Evolutionary conservation across 2,888 invertebrate species (phyloP), one percentile per base, ranked within the genome.

Genomic region (Drosophila longiperda): DNA sequence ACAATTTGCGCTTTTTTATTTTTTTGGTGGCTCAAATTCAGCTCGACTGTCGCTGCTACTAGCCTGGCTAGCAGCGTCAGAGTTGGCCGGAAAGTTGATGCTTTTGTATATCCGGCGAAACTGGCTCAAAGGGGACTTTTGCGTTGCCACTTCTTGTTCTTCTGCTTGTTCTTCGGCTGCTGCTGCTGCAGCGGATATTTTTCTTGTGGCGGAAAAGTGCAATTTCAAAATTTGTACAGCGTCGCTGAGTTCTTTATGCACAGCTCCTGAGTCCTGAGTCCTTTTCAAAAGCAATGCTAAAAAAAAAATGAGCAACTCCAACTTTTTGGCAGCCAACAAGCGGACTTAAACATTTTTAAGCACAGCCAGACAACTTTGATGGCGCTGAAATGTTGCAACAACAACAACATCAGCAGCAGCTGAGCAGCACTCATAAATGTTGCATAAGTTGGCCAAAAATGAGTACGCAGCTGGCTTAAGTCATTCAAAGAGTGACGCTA

Each of bases 61-160:
- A 11, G 29, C 23, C 2, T 26, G 12, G n/a, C n/a, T 6, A 29
- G 29, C 29, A 29, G 29, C 5, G 29, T 29, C n/a, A 11, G 32
- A 49, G 42, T 50, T 80, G 86, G 72, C 89, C 90, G 89, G 90
- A 87, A 87, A 90, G 85, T 87, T 89, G 87, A 89, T 87, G 90
- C 90, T 84, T 84, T 87, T 87, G 87, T 90, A 87, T 87, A 82
- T 87, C 87, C 90, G 89, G 54, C 82, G 74, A 74, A 84, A 73
- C 70, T 80, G 80, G 76, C 71, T 80, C 61, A 63, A 57, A 23
- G 61, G 63, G 34, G 52, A 26, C 8, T 15, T 11, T 29, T n/a
- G 15, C 32, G 48, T 40, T 20, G 65, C 38, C 36, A 48, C 38
- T 69, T 60, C 12, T 20, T n/a, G 45, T 65, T 36, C 38, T 53